Percentiles rank a stretch among this genome's conserved stretches.
Conservation (phyloP, 2,113 vertebrate genomes). For the Tylochromis polylepis region DNA sequence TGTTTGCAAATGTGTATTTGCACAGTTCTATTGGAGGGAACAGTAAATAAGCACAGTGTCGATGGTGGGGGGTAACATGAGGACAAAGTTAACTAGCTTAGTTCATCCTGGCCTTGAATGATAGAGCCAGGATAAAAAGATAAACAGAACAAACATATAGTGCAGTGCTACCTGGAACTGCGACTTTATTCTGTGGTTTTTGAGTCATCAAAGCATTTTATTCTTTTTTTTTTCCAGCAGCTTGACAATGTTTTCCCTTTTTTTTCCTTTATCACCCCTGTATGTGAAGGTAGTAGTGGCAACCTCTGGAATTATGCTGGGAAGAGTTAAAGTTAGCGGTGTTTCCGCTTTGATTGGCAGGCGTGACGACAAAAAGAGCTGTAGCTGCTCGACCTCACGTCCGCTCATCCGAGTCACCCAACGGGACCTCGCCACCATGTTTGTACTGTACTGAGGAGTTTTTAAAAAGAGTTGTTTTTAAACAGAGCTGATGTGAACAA, state of each 20-base stretch:
- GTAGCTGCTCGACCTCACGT: too few relatives aligned
- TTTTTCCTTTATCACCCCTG: neutral
- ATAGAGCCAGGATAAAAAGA: neutral
- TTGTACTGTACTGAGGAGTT: too few relatives aligned
- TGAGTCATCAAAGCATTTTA: neutral
- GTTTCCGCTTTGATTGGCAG: too few relatives aligned
- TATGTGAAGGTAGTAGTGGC: too few relatives aligned
- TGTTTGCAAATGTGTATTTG: neutral
- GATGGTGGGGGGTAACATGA: neutral
- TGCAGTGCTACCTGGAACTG: neutral
- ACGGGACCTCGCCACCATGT: too few relatives aligned
- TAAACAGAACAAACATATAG: neutral
- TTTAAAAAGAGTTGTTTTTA: too few relatives aligned
- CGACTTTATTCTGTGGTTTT: neutral
- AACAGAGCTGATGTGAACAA: too few relatives aligned
- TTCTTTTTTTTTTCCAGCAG: too few relatives aligned
- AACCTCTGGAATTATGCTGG: too few relatives aligned
- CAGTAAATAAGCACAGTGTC: neutral
- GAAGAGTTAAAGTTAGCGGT: too few relatives aligned
- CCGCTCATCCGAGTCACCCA: too few relatives aligned
- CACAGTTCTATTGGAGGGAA: neutral
- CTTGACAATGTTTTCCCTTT: neutral
- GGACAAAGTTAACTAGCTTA: neutral
- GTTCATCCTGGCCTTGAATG: neutral
- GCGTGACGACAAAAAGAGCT: too few relatives aligned